Percentiles rank a stretch among this genome's conserved stretches.
These are phyloP conservation scores for Musca domestica DNA, from an alignment of 1,140 invertebrate genomes.

Conservation along the genomic window DNA sequence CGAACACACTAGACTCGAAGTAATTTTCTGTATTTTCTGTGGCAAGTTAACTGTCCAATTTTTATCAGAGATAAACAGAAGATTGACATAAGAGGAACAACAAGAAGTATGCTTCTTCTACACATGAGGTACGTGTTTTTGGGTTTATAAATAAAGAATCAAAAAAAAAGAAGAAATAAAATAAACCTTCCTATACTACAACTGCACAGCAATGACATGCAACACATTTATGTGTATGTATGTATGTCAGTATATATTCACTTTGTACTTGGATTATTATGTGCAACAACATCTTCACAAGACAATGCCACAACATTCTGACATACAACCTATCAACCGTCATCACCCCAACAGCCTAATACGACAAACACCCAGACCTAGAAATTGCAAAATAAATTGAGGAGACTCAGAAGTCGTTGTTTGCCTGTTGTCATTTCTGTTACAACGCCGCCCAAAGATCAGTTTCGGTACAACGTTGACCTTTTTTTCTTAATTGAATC, in stretches of 20 bases:
- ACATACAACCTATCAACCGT: background rate
- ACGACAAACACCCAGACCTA: background rate
- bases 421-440: too few relatives aligned
- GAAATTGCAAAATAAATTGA: background rate
- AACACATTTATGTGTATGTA: background rate
- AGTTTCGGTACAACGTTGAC: background rate
- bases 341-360: background rate
- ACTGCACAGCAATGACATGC: slow-evolving; percentile 11
- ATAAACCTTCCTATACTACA: background rate
- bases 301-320: background rate
- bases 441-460: background rate
- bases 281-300: background rate
- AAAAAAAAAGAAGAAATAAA: too few relatives aligned
- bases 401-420: too few relatives aligned
- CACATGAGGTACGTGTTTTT: background rate
- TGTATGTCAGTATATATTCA: too few relatives aligned
- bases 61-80: slow-evolving; percentile 6
- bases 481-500: slow-evolving; percentile 3
- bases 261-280: too few relatives aligned
- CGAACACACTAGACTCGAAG: background rate
- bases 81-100: slow-evolving; percentile 3
- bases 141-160: background rate
- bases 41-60: slow-evolving; percentile 17
- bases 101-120: background rate
- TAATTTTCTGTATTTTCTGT: slow-evolving; percentile 14